These are phyloP conservation scores for Drosophila sechellia DNA, from an alignment of 1,140 invertebrate species.

Conservation along the genomic window DNA sequence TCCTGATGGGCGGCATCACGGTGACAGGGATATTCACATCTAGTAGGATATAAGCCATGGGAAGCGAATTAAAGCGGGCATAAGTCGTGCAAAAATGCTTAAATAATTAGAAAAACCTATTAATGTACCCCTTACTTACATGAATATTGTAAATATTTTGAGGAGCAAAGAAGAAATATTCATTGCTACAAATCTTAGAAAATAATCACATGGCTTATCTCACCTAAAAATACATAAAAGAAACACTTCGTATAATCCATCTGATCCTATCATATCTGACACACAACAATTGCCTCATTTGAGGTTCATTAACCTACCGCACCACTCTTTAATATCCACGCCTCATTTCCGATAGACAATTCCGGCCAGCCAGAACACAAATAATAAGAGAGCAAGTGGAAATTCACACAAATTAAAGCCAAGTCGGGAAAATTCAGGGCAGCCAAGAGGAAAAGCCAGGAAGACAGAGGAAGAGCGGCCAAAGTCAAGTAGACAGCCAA, in stretches of 20 bases:
- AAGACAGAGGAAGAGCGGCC: constrained; percentile 1
- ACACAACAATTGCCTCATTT: constrained; percentile 24
- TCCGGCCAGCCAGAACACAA: constrained; percentile 9
- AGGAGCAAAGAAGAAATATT: too few relatives aligned
- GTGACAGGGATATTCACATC: constrained; percentile 38
- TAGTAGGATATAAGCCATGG: constrained; percentile 20
- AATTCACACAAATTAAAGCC: constrained; percentile 74
- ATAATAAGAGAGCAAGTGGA: constrained; percentile 40
- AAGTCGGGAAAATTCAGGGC: constrained; percentile 26
- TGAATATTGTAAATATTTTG: too few relatives aligned
- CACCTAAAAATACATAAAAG: too few relatives aligned
- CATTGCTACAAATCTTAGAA: too few relatives aligned
- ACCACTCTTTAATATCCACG: constrained; percentile 22
- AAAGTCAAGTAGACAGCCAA: constrained; percentile 54
- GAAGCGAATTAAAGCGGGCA: constrained; percentile 18
- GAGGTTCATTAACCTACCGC: constrained; percentile 33
- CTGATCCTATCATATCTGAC: constrained; percentile 3
- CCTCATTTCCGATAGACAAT: constrained; percentile 32
- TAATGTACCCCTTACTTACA: too few relatives aligned
- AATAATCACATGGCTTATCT: constrained; percentile 9
- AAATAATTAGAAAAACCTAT: background rate
- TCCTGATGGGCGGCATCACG: constrained; percentile 8
- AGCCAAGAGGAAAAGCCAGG: constrained; percentile 9
- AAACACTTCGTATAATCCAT: background rate
- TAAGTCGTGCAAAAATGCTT: background rate